Evolutionary conservation across 2,113 vertebrate genomes (phyloP), one percentile per base, ranked within the genome.

Genomic region (Verasper variegatus): DNA sequence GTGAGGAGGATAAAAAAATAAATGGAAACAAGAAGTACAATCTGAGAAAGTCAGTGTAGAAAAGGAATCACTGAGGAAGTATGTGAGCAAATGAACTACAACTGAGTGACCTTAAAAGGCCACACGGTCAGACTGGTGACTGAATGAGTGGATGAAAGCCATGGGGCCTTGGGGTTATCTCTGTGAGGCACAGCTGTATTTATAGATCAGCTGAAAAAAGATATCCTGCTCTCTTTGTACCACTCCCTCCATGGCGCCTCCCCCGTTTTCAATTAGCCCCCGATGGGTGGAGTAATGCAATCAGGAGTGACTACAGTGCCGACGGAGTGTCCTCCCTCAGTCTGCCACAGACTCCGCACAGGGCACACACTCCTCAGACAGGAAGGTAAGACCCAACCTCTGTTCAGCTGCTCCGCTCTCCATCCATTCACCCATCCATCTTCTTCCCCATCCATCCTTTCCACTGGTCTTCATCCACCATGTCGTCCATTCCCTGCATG

Each of bases 211-310:
- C 84, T 92, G 71, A 83, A 93, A 93, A 94, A 93, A 92, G 87
- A 89, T 70, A 35, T 58, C 62, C 79, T 79, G 68, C 68, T 61
- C 82, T 71, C 64, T 42, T 40, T 60, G 63, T 59, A 18, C 65
- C 59, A 70, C 6, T 37, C 31, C 65, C 23, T 24, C 47, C 45
- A 3, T 75, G 3, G 24, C 51, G 62, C 86, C 87, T 73, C 86
- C 92, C 68, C 73, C 47, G 24, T 80, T 90, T 91, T 85, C 93
- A 94, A 94, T 94, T 94, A 95, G 91, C 81, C 83, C 63, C 63
- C 71, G 77, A 90, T 94, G 92, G 94, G 94, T 91, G 92, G 93
- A 90, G 93, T 92, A 92, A 93, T 85, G 88, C 91, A 93, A 95
- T 95, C 93, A 94, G 91, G 78, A 85, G 87, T 88, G 64, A 90